Conservation (phyloP, 2,888 invertebrate genomes). For the Rhabditophanes sp. region DNA sequence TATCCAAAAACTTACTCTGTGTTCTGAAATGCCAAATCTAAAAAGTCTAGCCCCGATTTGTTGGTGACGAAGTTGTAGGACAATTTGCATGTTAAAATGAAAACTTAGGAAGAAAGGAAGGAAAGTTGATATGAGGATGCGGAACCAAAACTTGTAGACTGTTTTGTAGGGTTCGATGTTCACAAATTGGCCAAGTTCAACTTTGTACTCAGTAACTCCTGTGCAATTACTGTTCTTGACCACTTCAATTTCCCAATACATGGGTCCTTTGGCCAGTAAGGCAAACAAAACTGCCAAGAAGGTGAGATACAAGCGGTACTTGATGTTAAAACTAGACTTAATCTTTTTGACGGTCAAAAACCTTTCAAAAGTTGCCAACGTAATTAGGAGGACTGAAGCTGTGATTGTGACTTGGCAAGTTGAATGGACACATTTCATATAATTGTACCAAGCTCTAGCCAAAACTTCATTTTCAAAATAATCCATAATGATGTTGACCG, state of each 20-base stretch:
- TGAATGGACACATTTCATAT: constrained; percentile 9
- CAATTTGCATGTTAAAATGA: constrained; percentile 32
- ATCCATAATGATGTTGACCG: constrained; percentile 37
- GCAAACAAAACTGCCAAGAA: constrained; percentile 21
- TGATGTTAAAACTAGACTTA: constrained; percentile 20
- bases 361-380: constrained; percentile 22
- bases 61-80: constrained; percentile 28
- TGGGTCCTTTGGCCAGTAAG: constrained; percentile 28
- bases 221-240: constrained; percentile 31
- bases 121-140: constrained; percentile 28
- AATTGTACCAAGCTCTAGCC: constrained; percentile 29
- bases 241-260: constrained; percentile 34
- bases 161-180: constrained; percentile 32
- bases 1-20: constrained; percentile 18
- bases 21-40: constrained; percentile 36
- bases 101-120: constrained; percentile 32
- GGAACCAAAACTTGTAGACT: constrained; percentile 36
- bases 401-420: constrained; percentile 26
- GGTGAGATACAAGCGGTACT: constrained; percentile 19
- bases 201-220: constrained; percentile 24
- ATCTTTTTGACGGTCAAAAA: constrained; percentile 33
- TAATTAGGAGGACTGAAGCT: constrained; percentile 29
- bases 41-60: constrained; percentile 35
- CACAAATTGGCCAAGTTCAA: no score
- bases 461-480: constrained; percentile 27